These are phyloP conservation scores for Myotis lucifugus DNA, from an alignment of 2,113 vertebrate species.

Conservation along the genomic window DNA sequence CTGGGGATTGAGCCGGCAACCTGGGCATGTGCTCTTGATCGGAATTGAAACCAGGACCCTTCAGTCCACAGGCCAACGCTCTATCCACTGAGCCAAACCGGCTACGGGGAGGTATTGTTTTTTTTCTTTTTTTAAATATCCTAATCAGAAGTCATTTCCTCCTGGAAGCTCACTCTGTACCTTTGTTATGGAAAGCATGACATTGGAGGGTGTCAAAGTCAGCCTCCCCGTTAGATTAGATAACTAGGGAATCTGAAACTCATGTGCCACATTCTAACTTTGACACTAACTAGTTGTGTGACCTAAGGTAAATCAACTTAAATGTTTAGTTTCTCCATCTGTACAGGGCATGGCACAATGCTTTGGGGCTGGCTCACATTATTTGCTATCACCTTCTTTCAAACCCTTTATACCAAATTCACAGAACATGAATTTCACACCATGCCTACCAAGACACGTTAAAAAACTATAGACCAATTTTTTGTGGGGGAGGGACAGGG, in stretches of 20 bases:
- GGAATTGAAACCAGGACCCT: no score
- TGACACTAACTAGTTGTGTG: neutral
- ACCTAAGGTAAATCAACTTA: neutral
- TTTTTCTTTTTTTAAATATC: neutral
- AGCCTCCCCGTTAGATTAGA: neutral
- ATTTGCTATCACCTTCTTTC: neutral
- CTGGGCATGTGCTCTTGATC: no score
- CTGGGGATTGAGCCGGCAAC: no score
- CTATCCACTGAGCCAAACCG: no score
- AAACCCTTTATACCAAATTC: neutral
- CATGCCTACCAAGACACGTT: neutral
- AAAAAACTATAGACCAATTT: neutral
- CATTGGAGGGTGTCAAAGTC: neutral
- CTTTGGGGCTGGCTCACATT: neutral
- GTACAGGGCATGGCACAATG: neutral
- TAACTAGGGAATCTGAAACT: neutral
- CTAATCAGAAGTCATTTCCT: neutral
- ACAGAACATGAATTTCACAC: neutral
- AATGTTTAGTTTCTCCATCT: neutral
- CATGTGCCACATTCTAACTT: neutral
- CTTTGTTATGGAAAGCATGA: neutral
- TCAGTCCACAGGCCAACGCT: no score
- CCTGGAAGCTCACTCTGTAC: neutral
- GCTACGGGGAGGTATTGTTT: no score
- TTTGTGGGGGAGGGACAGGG: fast-evolving